phyloP scores from a whole-genome alignment of 2,888 invertebrate genomes.

The Drosophila kanekoi region DNA sequence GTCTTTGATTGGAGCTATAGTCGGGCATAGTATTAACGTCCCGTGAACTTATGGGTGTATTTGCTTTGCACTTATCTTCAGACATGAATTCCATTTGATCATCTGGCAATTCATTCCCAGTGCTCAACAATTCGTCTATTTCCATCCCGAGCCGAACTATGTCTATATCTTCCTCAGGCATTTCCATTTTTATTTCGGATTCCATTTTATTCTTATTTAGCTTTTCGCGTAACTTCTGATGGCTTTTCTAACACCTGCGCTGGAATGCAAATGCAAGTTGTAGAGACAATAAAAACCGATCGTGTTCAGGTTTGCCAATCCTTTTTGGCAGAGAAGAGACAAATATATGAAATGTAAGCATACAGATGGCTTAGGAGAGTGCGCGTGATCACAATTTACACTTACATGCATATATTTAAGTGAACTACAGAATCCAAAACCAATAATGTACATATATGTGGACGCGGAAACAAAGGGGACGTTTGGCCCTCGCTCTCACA shows the following conservation, averaged over 20 bases:
- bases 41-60: background rate
- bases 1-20: background rate
- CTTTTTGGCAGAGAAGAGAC: too few species aligned
- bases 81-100: background rate
- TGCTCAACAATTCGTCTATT: background rate
- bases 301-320: too few species aligned
- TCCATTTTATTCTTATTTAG: background rate
- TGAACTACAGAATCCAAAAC: too few species aligned
- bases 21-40: background rate
- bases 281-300: too few species aligned
- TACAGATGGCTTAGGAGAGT: too few species aligned
- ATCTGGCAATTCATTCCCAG: background rate
- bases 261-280: conserved; percentile 32
- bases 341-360: too few species aligned
- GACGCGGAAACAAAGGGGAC: too few species aligned
- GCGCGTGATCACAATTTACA: too few species aligned
- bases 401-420: too few species aligned
- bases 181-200: conserved; percentile 5
- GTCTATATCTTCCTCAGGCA: background rate
- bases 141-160: background rate
- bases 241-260: conserved; percentile 37
- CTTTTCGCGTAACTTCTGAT: conserved; percentile 12
- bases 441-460: too few species aligned
- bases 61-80: too few species aligned
- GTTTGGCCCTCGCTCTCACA: too few species aligned